These are phyloP conservation scores for Clitarchus hookeri DNA, from an alignment of 2,888 invertebrate species.

Conservation along the genomic window DNA sequence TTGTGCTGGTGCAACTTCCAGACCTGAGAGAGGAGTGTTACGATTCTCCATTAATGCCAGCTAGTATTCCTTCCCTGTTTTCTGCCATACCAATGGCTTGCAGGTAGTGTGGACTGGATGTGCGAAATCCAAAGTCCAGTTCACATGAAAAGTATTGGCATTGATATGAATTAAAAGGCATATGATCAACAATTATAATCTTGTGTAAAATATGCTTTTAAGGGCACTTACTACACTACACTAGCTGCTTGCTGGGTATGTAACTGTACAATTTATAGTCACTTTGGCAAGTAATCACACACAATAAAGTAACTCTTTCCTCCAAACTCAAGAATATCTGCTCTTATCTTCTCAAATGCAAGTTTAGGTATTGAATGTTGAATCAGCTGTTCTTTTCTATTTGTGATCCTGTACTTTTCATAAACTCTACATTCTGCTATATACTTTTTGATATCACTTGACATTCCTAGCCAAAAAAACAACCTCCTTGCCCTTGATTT, in stretches of 20 bases:
- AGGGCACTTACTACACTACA: neutral
- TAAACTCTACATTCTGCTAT: neutral
- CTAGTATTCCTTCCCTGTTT: neutral
- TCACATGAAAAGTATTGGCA: neutral
- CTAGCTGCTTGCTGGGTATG: neutral
- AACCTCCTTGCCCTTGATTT: neutral
- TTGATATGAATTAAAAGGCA: neutral
- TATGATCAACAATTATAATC: neutral
- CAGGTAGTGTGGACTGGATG: neutral
- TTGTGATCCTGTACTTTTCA: neutral
- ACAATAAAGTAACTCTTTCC: too few relatives aligned
- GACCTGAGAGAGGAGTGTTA: too few relatives aligned
- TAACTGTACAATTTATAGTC: neutral
- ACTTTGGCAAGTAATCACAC: neutral
- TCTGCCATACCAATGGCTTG: neutral
- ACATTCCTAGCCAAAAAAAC: too few relatives aligned
- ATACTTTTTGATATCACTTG: neutral
- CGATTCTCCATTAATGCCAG: neutral
- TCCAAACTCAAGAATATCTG: too few relatives aligned
- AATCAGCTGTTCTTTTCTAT: neutral
- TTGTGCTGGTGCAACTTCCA: too few relatives aligned
- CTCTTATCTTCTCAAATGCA: too few relatives aligned
- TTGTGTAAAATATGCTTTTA: neutral
- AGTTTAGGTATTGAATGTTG: too few relatives aligned
- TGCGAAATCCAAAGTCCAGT: neutral